Conservation (phyloP, 1,140 invertebrate species). For the Diprion similis region DNA sequence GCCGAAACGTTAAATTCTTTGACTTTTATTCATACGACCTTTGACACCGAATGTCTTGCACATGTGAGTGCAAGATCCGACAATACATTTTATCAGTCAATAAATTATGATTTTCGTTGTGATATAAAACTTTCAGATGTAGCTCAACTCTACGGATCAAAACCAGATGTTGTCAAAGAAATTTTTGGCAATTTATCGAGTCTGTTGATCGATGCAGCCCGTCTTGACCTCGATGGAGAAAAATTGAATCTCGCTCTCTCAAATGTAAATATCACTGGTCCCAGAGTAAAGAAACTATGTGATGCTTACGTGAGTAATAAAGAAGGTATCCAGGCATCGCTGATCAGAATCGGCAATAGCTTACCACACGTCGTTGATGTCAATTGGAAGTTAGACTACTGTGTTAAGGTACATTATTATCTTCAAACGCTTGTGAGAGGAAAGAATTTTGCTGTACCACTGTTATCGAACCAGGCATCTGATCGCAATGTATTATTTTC, state of each 20-base stretch:
- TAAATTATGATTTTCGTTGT: constrained; percentile 14
- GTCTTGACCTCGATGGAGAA: constrained; percentile 50
- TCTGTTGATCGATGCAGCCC: constrained; percentile 55
- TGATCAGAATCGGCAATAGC: constrained; percentile 59
- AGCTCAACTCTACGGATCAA: constrained; percentile 46
- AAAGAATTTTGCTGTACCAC: constrained; percentile 13
- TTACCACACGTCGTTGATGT: constrained; percentile 70
- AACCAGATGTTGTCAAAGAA: constrained; percentile 54
- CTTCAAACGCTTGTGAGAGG: background rate
- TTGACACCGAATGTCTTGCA: constrained; percentile 16
- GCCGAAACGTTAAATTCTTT: too few relatives aligned
- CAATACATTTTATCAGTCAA: constrained; percentile 12
- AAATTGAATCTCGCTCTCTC: constrained; percentile 46
- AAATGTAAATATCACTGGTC: constrained; percentile 39
- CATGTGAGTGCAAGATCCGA: constrained; percentile 37
- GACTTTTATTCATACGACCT: too few relatives aligned
- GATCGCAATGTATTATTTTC: constrained; percentile 21
- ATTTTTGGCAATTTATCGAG: constrained; percentile 53
- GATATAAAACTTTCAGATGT: constrained; percentile 34
- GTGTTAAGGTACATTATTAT: constrained; percentile 56
- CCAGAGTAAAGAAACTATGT: constrained; percentile 48
- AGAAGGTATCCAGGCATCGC: constrained; percentile 46
- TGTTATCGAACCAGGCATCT: background rate
- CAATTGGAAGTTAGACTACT: constrained; percentile 70
- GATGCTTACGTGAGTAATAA: constrained; percentile 52